Base-by-base conservation (phyloP, 2,888 invertebrate genomes). In the Dromius quadrimaculatus region DNA sequence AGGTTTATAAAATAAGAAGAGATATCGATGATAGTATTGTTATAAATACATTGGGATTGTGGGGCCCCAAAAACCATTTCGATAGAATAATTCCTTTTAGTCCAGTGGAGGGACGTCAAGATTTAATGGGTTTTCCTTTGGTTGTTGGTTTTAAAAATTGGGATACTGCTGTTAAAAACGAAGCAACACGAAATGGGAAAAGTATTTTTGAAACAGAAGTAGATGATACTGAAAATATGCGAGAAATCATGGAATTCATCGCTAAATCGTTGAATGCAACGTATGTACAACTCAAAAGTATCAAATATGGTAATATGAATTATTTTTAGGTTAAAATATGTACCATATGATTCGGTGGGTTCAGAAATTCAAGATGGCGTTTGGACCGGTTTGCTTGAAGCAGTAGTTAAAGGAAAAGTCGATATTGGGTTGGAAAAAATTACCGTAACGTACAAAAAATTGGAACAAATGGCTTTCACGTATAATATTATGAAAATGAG, bases 371-470 rank as follows among this genome's bases (percentile, higher is more conserved):
- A 63, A 1, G 87, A 87, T 74, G 88, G 88, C 13, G 82, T 85
- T 1, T 89, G 88, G 88, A 86, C 86, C 0, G 87, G 88, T 20
- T 82, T 89, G 19, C 81, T 89, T 1, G 87, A 87, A 0, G 88
- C 86, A 3, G 82, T 89, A 0, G 83, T 86, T 73, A 83, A 84
- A 1, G 84, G 84, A 19, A 83, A 84, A 1, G 85, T 89, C 6
- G 89, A 89, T 75, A 77, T 89, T 22, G 88, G 87, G 0, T 76
- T 88, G 38, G 88, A 88, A 70, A 87, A 86, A 1, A 86, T 89
- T 11, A 87, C 87, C 0, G 84, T 85, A 0, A 84, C 85, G 54
- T 79, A 84, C 0, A 82, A 87, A 1, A 81, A 85, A 22, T 82
- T 84, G 41, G 80, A 83, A 13, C 85, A 87, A 57, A 86, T 89